These are phyloP conservation scores for Acleris literana DNA, from an alignment of 2,888 invertebrate genomes.

Conservation along the genomic window DNA sequence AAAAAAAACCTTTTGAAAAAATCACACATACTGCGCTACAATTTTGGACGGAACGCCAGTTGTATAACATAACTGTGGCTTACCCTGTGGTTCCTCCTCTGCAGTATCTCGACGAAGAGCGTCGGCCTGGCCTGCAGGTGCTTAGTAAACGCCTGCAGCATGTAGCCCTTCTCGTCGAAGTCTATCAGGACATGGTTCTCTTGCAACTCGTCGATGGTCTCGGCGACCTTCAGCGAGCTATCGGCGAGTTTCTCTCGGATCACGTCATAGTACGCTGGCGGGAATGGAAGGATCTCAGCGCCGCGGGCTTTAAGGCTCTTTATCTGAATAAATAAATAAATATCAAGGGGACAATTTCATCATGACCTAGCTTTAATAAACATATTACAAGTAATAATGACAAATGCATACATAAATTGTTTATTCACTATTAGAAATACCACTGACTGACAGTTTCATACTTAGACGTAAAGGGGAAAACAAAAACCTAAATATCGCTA, in stretches of 20 bases:
- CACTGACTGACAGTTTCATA: too few species aligned
- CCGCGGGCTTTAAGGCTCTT: slow-evolving; percentile 91
- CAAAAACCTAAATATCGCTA: too few species aligned
- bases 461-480: too few species aligned
- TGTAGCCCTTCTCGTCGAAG: slow-evolving; percentile 98
- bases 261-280: slow-evolving; percentile 93
- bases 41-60: too few species aligned
- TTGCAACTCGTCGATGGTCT: slow-evolving; percentile 91
- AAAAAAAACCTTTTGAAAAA: too few species aligned
- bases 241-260: slow-evolving; percentile 89
- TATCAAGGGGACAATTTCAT: too few species aligned
- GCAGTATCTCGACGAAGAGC: slow-evolving; percentile 97
- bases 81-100: slow-evolving; percentile 95
- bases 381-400: too few species aligned
- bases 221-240: slow-evolving; percentile 88
- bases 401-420: too few species aligned
- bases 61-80: slow-evolving; percentile 52
- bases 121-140: slow-evolving; percentile 98
- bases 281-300: slow-evolving; percentile 93
- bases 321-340: slow-evolving; percentile 70
- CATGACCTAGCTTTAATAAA: too few species aligned
- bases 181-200: slow-evolving; percentile 96
- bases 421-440: too few species aligned
- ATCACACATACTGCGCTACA: too few species aligned
- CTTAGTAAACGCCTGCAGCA: slow-evolving; percentile 97